A percentile compares a stretch with the other conserved stretches of the same genome.
Evolutionary conservation across 2,797 vertebrate genomes (phyloP).

Genomic region (Ambastaia sidthimunki): DNA sequence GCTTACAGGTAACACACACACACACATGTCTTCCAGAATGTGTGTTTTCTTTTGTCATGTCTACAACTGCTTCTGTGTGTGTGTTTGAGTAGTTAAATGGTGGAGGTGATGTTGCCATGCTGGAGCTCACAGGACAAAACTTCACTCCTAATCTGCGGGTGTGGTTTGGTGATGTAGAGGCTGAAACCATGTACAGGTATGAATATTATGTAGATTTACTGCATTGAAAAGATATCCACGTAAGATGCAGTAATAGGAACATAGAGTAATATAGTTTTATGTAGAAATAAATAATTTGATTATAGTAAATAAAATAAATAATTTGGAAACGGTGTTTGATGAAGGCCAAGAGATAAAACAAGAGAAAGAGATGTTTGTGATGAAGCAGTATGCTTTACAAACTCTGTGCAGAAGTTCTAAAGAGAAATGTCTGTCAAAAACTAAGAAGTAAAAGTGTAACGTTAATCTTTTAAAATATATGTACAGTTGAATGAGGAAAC

Average conservation of each 20-base stretch:
- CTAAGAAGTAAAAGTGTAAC: too few relatives aligned
- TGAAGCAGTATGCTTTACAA: background rate
- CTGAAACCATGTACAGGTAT: constrained; percentile 99
- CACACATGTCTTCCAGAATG: constrained; percentile 86
- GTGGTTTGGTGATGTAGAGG: constrained; percentile 99
- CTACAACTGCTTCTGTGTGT: constrained; percentile 82
- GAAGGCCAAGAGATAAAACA: too few relatives aligned
- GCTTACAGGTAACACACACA: constrained; percentile 86
- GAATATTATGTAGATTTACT: background rate
- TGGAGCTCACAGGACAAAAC: constrained; percentile 99
- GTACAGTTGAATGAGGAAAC: background rate
- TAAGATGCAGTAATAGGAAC: too few relatives aligned
- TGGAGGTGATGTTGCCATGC: constrained; percentile 97
- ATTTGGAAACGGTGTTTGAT: background rate
- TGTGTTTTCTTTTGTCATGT: constrained; percentile 93
- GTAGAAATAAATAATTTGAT: too few relatives aligned
- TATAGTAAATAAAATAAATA: too few relatives aligned
- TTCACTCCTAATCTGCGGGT: constrained; percentile 98
- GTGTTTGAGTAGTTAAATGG: constrained; percentile 86
- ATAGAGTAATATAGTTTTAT: background rate
- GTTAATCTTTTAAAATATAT: background rate
- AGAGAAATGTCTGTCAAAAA: too few relatives aligned
- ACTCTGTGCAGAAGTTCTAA: background rate
- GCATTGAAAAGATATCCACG: background rate
- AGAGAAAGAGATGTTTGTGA: background rate